Percentiles rank a stretch among this genome's conserved stretches.
These are phyloP conservation scores for Scartelaos histophorus DNA, from an alignment of 2,113 vertebrate species.

Conservation along the genomic window DNA sequence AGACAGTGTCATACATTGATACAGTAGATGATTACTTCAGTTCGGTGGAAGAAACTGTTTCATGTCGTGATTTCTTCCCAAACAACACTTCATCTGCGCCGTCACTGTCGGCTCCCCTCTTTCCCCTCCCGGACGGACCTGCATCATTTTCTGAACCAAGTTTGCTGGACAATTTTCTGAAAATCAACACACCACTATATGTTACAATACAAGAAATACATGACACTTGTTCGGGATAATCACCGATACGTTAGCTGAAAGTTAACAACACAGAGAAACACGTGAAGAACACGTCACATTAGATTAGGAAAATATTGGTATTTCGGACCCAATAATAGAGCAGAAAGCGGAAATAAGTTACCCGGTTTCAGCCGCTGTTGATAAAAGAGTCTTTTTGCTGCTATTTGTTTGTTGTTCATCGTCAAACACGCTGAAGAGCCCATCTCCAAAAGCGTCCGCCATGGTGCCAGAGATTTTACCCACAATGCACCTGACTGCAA, in stretches of 20 bases:
- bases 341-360: conserved; percentile 29
- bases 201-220: neutral
- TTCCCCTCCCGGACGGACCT: conserved; percentile 54
- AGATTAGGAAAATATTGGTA: neutral
- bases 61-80: conserved; percentile 85
- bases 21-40: conserved; percentile 82
- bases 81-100: conserved; percentile 76
- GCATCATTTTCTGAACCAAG: conserved; percentile 64
- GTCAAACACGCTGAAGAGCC: conserved; percentile 94
- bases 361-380: conserved; percentile 66
- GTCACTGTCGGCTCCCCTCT: conserved; percentile 79
- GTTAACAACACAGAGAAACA: conserved; percentile 13
- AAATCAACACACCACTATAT: conserved; percentile 11
- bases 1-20: neutral
- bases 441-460: conserved; percentile 92
- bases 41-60: conserved; percentile 80
- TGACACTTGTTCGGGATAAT: neutral
- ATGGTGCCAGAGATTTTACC: conserved; percentile 72
- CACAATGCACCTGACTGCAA: conserved; percentile 36
- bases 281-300: conserved; percentile 5
- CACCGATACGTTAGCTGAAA: neutral
- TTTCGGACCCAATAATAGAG: neutral
- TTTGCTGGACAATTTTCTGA: conserved; percentile 72
- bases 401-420: conserved; percentile 78
- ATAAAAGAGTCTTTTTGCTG: conserved; percentile 64